A percentile compares a stretch with the other conserved stretches of the same genome.
These are phyloP conservation scores for Colletes collaris DNA, from an alignment of 2,888 invertebrate species.

Conservation along the genomic window DNA sequence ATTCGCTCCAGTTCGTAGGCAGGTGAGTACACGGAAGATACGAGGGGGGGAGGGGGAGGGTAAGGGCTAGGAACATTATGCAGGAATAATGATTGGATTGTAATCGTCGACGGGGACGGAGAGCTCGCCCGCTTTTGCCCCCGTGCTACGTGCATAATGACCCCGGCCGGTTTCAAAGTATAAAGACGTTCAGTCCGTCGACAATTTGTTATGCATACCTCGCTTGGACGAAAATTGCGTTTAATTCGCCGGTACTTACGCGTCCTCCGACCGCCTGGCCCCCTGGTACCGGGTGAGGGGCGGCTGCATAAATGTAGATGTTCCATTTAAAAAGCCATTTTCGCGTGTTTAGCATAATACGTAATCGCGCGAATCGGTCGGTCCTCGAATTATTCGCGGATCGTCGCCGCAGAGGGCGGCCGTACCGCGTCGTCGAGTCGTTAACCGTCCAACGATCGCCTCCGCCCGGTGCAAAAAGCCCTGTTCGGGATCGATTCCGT, in stretches of 20 bases:
- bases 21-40: constrained; percentile 63
- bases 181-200: constrained; percentile 73
- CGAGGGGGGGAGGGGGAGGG: background rate
- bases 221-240: constrained; percentile 73
- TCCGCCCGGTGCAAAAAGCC: constrained; percentile 30
- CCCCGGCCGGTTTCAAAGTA: constrained; percentile 61
- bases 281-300: constrained; percentile 1
- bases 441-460: constrained; percentile 52
- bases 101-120: constrained; percentile 74
- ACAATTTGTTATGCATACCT: constrained; percentile 78
- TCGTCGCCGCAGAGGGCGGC: constrained; percentile 26
- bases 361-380: constrained; percentile 69
- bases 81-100: constrained; percentile 78
- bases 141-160: constrained; percentile 64
- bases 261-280: constrained; percentile 33
- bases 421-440: constrained; percentile 47
- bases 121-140: constrained; percentile 44
- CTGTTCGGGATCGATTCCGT: constrained; percentile 34
- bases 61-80: constrained; percentile 59
- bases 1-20: constrained; percentile 43
- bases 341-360: constrained; percentile 81
- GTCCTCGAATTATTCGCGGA: constrained; percentile 53
- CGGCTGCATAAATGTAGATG: constrained; percentile 79
- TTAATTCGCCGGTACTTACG: constrained; percentile 72
- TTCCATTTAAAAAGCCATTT: constrained; percentile 81